A percentile compares a stretch with the other conserved stretches of the same genome.
These are phyloP conservation scores for Epinotia ramella DNA, from an alignment of 2,888 invertebrate species.

Conservation along the genomic window DNA sequence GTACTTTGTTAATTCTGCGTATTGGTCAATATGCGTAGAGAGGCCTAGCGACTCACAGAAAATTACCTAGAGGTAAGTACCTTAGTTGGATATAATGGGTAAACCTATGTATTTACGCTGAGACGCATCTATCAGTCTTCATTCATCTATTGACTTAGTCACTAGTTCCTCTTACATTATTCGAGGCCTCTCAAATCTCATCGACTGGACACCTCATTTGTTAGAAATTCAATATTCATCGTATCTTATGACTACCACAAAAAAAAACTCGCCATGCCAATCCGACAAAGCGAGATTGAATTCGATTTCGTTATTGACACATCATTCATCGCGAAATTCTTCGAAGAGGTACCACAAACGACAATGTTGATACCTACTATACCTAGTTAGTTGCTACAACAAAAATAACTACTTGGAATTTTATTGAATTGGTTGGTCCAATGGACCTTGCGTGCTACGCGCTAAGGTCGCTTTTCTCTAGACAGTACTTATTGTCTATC, in stretches of 20 bases:
- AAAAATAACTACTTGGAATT: neutral
- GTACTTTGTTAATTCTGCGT: too few species aligned
- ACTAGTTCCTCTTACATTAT: neutral
- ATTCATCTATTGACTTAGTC: conserved; percentile 20
- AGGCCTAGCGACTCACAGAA: too few species aligned
- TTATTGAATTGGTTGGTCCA: too few species aligned
- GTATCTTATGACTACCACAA: conserved; percentile 30
- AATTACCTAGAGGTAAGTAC: too few species aligned
- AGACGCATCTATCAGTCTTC: conserved; percentile 4
- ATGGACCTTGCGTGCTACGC: too few species aligned
- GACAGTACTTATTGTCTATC: too few species aligned
- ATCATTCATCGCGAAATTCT: conserved; percentile 1
- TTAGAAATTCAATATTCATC: conserved; percentile 40
- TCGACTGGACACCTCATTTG: conserved; percentile 36
- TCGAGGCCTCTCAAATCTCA: conserved; percentile 30
- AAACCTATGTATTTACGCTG: too few species aligned
- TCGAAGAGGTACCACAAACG: neutral
- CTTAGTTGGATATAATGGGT: too few species aligned
- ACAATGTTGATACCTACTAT: too few species aligned
- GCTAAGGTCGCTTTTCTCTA: too few species aligned
- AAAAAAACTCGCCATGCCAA: conserved; percentile 23
- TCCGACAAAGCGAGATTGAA: conserved; percentile 6
- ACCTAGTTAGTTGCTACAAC: too few species aligned
- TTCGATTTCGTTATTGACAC: conserved; percentile 15
- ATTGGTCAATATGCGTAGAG: too few species aligned